Conservation (phyloP, 1,140 invertebrate genomes). For the Cotesia glomerata region DNA sequence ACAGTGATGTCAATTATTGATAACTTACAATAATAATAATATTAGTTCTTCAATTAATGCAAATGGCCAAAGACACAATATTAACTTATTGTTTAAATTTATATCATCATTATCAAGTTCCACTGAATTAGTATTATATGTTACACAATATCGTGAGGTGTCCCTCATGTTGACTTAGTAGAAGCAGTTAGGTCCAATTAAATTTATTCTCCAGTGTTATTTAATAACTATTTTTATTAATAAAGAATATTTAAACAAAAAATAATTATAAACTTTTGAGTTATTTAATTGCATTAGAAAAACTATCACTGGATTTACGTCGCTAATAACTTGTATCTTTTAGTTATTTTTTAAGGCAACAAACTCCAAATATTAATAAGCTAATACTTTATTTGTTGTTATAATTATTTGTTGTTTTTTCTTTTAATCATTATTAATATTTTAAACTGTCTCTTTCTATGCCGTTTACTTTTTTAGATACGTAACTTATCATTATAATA, state of each 20-base stretch:
- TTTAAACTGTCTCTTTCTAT: neutral
- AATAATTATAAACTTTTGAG: neutral
- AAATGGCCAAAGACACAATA: neutral
- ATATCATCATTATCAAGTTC: too few species aligned
- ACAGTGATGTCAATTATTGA: neutral
- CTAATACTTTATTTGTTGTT: constrained; percentile 3
- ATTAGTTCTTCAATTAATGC: neutral
- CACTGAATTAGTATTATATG: too few species aligned
- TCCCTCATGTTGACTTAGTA: too few species aligned
- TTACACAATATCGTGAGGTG: too few species aligned
- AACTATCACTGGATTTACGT: constrained; percentile 1
- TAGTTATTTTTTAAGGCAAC: constrained; percentile 3
- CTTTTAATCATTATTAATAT: neutral
- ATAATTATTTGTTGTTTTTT: neutral
- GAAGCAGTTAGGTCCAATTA: too few species aligned
- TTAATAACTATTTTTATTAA: too few species aligned
- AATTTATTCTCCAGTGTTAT: too few species aligned
- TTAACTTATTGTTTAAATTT: too few species aligned
- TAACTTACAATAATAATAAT: neutral
- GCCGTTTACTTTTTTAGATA: too few species aligned
- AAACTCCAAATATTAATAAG: constrained; percentile 11
- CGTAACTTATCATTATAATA: too few species aligned
- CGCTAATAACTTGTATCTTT: neutral
- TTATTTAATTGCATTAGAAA: neutral
- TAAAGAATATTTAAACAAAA: too few species aligned